Percentiles rank a stretch among this genome's conserved stretches.
Conservation (phyloP, 1,140 invertebrate species). For the Cephus cinctus region DNA sequence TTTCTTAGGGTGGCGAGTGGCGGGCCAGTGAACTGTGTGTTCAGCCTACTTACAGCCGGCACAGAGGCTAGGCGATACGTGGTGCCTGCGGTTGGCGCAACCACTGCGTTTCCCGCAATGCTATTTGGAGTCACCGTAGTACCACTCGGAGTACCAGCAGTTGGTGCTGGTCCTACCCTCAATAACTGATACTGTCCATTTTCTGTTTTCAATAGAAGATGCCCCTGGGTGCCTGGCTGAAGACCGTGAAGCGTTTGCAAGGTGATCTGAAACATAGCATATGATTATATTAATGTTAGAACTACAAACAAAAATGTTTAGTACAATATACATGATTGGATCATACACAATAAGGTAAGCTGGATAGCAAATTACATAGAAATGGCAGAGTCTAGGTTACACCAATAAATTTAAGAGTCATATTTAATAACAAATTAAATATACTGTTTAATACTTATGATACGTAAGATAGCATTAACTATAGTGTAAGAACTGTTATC, state of each 20-base stretch:
- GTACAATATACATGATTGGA: conserved; percentile 8
- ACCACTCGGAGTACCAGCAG: conserved; percentile 55
- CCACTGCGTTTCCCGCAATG: conserved; percentile 54
- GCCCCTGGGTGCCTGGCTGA: conserved; percentile 79
- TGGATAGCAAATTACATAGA: too few species aligned
- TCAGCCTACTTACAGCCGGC: conserved; percentile 61
- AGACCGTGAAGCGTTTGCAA: conserved; percentile 81
- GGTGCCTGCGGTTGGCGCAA: conserved; percentile 44
- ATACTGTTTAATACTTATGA: too few species aligned
- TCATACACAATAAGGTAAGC: background rate
- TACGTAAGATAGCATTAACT: too few species aligned
- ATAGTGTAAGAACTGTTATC: too few species aligned
- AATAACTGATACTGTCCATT: conserved; percentile 92
- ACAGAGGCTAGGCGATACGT: conserved; percentile 62
- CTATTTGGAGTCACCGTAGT: conserved; percentile 61
- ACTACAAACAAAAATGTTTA: conserved; percentile 42
- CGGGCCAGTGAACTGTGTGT: conserved; percentile 61
- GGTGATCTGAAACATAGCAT: conserved; percentile 73
- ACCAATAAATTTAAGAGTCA: too few species aligned
- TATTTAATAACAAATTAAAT: too few species aligned
- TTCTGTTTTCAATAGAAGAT: conserved; percentile 90
- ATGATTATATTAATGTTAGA: conserved; percentile 15
- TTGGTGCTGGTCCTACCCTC: conserved; percentile 76
- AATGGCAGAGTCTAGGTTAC: too few species aligned
- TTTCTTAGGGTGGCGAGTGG: conserved; percentile 62